Conservation (phyloP, 2,888 invertebrate genomes). For the Leucoma salicis region DNA sequence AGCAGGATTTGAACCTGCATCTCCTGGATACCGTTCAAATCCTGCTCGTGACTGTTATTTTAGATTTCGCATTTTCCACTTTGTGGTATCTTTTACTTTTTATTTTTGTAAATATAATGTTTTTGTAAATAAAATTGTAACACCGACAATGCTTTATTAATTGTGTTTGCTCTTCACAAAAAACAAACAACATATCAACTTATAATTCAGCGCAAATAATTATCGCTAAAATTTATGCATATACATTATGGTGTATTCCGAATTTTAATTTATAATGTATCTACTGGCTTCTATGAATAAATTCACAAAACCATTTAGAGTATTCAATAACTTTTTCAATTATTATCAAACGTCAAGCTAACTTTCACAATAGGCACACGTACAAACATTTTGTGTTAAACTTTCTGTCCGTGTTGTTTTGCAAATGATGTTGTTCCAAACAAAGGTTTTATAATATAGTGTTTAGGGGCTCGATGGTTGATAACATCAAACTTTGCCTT, state of each 20-base stretch:
- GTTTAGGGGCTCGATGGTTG: conserved; percentile 12
- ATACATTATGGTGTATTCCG: conserved; percentile 12
- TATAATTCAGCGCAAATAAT: no score
- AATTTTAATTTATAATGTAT: conserved; percentile 22
- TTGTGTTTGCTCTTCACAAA: no score
- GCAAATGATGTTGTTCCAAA: conserved; percentile 20
- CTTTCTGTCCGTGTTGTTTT: conserved; percentile 20
- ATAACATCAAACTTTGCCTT: conserved; percentile 16
- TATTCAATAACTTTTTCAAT: conserved; percentile 53
- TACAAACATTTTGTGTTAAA: conserved; percentile 15
- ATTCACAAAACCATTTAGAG: conserved; percentile 31
- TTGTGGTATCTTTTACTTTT: no score
- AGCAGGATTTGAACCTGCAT: no score
- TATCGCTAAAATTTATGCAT: conserved; percentile 1
- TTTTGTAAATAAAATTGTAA: no score
- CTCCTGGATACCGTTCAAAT: no score
- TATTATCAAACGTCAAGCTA: conserved; percentile 37
- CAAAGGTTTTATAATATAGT: conserved; percentile 25
- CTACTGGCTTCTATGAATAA: conserved; percentile 20
- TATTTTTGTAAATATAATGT: no score
- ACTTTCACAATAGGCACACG: conserved; percentile 35
- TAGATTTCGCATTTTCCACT: no score
- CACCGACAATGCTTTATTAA: no score
- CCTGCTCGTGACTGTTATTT: no score
- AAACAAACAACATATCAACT: no score